phyloP scores from a whole-genome alignment of 2,797 vertebrate genomes.

The Acrossocheilus wenchowensis region DNA sequence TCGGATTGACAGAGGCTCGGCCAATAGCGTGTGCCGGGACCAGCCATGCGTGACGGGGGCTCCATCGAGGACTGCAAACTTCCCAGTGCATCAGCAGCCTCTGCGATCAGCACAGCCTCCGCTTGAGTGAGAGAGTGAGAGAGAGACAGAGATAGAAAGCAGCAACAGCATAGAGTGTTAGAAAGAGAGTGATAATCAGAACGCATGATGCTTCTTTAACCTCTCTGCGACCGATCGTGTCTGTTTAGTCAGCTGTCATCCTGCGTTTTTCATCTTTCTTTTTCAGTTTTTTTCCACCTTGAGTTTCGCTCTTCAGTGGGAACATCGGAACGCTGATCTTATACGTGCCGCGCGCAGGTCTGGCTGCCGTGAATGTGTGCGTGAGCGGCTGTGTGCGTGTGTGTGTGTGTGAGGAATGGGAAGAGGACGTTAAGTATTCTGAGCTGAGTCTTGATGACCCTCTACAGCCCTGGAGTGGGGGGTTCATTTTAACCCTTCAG shows the following conservation, averaged over 20 bases:
- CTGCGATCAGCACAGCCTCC: conserved; percentile 44
- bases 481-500: conserved; percentile 73
- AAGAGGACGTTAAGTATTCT: conserved; percentile 58
- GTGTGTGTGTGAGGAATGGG: conserved; percentile 59
- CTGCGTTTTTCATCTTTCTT: conserved; percentile 37
- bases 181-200: conserved; percentile 24
- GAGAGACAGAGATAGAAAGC: conserved; percentile 38
- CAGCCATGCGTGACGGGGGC: conserved; percentile 74
- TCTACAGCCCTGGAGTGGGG: conserved; percentile 69
- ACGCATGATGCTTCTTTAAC: conserved; percentile 35
- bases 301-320: conserved; percentile 27
- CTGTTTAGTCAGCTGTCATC: background rate
- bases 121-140: conserved; percentile 30
- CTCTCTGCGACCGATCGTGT: background rate
- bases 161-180: conserved; percentile 43
- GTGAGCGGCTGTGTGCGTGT: conserved; percentile 34
- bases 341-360: conserved; percentile 29
- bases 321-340: conserved; percentile 23
- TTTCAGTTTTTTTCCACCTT: conserved; percentile 1
- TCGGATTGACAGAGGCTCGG: conserved; percentile 77
- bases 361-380: conserved; percentile 43
- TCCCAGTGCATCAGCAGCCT: conserved; percentile 72
- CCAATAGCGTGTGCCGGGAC: conserved; percentile 77
- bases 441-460: conserved; percentile 66
- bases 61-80: conserved; percentile 70